Base-by-base conservation (phyloP, 2,113 vertebrate genomes). In the Xyliphius kryptos region DNA sequence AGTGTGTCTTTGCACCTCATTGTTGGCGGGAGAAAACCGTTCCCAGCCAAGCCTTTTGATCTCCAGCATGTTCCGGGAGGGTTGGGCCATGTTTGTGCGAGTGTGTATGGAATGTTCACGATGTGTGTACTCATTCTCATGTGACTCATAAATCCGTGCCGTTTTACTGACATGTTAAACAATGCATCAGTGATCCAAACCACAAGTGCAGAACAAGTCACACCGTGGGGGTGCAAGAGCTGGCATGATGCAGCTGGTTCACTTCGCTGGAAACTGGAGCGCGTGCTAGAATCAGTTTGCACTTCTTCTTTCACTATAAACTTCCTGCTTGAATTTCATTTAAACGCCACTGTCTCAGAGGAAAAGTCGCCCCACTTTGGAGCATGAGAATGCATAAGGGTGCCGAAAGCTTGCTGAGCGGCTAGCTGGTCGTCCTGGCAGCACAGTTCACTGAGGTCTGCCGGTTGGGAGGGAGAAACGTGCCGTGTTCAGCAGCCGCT, bases 401-500 rank as follows among this genome's bases (percentile, higher is more conserved):
- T 50, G 22, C 61, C 43, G 19, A 64, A 64, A 58, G 21, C 62
- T 58, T 61, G 58, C 66, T 16, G 26, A 32, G 16, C 41, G 50
- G 59, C 43, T 46, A 56, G 46, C 46, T 22, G 67, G 26, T 66
- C 68, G 74, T 69, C 67, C 19, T 76, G 61, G 69, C 57, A 66
- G 57, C 10, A 16, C 56, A 11, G 21, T 5, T 1, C 48, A 46
- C 46, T 54, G 68, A 41, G 36, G 49, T 56, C 51, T 20, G 56
- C 56, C 71, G 66, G 69, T 68, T 69, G 48, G 15, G 36, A 22
- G 64, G 41, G 54, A 48, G 43, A 2, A 15, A n/a, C 43, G 48
- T 15, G n/a, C 9, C 16, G 22, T 36, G 44, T n/a, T 50, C 36
- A 15, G 20, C 38, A 14, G 11, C 20, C 49, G 54, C 21, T 21